These are phyloP conservation scores for zebrafish (Danio rerio) DNA, from an alignment of 2,113 vertebrate genomes.

Conservation along the genomic window GRCz12tu NC_133185.1:38347001-38347500, in stretches of 20 bases:
- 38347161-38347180: slow-evolving; percentile 66
- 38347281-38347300: not conserved
- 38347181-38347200: slow-evolving; percentile 69
- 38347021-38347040: not conserved
- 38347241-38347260: slow-evolving; percentile 50
- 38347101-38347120: not conserved
- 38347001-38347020: not conserved
- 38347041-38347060: not conserved
- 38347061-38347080: not conserved
- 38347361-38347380: slow-evolving; percentile 53
- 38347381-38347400: slow-evolving; percentile 76
- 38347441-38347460: slow-evolving; percentile 73
- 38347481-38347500: slow-evolving; percentile 75
- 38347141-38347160: slow-evolving; percentile 75
- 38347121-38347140: slow-evolving; percentile 74
- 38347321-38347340: slow-evolving; percentile 38
- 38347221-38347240: slow-evolving; percentile 72
- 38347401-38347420: slow-evolving; percentile 76
- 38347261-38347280: not conserved
- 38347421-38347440: slow-evolving; percentile 65
- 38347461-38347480: slow-evolving; percentile 70
- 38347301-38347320: not conserved
- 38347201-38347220: slow-evolving; percentile 72
- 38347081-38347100: not conserved
- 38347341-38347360: slow-evolving; percentile 53